Base-by-base conservation (phyloP, 2,797 vertebrate species). In the Phataginus tetradactyla region DNA sequence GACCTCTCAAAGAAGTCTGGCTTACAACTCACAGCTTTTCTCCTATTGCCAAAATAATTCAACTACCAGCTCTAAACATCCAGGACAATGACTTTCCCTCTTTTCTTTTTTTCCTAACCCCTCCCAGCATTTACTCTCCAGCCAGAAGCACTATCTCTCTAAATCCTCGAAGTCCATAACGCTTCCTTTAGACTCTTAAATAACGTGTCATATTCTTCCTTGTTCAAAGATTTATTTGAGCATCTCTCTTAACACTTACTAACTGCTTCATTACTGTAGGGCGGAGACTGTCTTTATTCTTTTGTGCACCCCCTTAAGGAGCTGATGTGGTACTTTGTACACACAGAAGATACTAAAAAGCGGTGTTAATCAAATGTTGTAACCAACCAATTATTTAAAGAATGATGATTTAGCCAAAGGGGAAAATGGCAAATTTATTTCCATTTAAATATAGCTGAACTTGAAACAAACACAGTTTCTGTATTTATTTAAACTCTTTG, bases 371-470 rank as follows among this genome's bases (percentile, higher is more conserved):
- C 12, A 29, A 17, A 32, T 71, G 17, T 14, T 94, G 9, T 64
- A 63, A 61, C 75, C 89, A 66, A 57, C 45, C 53, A 75, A 7
- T 79, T 86, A 57, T 68, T 74, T 94, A 79, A 93, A 55, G 11
- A 86, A 66, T 63, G 2, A 83, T 45, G 12, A 63, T 34, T 75
- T 71, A 85, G 37, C 13, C 9, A 25, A 95, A 89, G 75, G 5
- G 10, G 23, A 69, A 87, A 90, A 49, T 77, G 39, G 71, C n/a
- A 89, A 91, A n/a, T 83, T n/a, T 68, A 39, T 86, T 97, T 95
- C 71, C 17, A 68, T 45, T 61, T 84, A 95, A 89, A 94, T 37
- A 9, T 27, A 79, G 32, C 37, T 89, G 59, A 86, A 63, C 21
- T 53, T 69, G 51, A 45, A 87, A 87, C 14, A 83, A 90, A 32